Evolutionary conservation across 2,797 vertebrate genomes (phyloP).

Genomic region (Synaphobranchus kaupii): DNA sequence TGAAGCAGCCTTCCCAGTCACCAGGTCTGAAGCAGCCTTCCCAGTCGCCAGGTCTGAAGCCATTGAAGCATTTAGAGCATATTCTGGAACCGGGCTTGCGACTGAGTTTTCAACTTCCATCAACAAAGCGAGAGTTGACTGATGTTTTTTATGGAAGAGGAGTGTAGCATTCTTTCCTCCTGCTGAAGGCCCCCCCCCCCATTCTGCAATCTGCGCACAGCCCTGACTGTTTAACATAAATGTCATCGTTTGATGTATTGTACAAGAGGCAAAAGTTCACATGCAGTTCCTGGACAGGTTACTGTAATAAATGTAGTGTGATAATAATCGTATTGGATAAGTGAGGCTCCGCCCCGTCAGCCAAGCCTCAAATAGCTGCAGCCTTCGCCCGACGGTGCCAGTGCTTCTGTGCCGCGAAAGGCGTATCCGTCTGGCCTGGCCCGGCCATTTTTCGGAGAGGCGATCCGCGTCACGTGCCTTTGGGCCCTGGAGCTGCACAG

Average conservation of each 20-base stretch:
- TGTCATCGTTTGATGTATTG: background rate
- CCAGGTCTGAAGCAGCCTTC: background rate
- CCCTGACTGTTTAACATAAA: background rate
- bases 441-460: background rate
- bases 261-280: background rate
- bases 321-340: too few species aligned
- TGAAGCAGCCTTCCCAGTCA: background rate
- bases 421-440: background rate
- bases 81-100: background rate
- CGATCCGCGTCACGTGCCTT: background rate
- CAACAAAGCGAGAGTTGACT: background rate
- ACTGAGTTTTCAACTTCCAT: background rate
- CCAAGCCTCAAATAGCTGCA: too few species aligned
- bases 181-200: background rate
- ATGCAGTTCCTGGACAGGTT: background rate
- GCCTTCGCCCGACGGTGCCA: too few species aligned
- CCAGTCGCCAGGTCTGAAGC: background rate
- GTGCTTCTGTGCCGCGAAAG: too few species aligned
- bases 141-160: background rate
- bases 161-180: background rate
- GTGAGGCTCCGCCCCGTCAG: too few species aligned
- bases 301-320: too few species aligned
- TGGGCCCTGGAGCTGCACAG: background rate
- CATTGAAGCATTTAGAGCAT: background rate
- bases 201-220: background rate